phyloP scores from a whole-genome alignment of 2,113 vertebrate genomes.

The Nibea albiflora region DNA sequence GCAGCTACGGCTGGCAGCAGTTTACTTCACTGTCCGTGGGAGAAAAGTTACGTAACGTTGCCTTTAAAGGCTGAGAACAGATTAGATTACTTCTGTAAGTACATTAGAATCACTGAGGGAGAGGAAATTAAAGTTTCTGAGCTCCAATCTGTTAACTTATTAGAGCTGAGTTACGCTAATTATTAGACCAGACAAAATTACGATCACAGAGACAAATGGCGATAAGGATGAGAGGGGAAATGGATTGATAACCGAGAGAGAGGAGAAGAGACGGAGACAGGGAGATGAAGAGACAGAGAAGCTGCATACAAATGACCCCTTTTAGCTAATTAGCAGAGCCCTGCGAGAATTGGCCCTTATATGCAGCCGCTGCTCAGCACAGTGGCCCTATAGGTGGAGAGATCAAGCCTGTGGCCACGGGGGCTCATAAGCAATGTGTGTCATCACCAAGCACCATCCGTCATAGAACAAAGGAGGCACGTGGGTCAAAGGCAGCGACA shows the following conservation, averaged over 20 bases:
- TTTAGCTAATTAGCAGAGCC: slow-evolving; percentile 71
- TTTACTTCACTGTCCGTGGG: no score
- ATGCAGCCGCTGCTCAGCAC: slow-evolving; percentile 13
- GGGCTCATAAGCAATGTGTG: slow-evolving; percentile 57
- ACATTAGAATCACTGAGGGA: neutral
- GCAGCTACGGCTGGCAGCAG: no score
- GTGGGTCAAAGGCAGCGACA: slow-evolving; percentile 39
- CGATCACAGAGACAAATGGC: slow-evolving; percentile 40
- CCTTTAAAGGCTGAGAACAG: neutral
- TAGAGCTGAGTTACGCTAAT: slow-evolving; percentile 56
- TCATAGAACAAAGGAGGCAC: slow-evolving; percentile 72
- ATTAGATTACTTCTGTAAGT: neutral
- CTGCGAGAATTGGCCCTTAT: slow-evolving; percentile 41
- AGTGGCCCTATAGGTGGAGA: slow-evolving; percentile 56
- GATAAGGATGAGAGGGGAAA: neutral
- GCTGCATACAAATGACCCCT: slow-evolving; percentile 67
- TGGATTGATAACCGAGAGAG: slow-evolving; percentile 32
- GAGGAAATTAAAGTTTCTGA: slow-evolving; percentile 41
- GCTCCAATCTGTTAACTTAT: slow-evolving; percentile 52
- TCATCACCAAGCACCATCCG: slow-evolving; percentile 58
- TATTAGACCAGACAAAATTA: slow-evolving; percentile 62
- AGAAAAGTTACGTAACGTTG: no score
- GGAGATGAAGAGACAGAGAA: slow-evolving; percentile 40
- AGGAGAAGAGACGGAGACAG: slow-evolving; percentile 4
- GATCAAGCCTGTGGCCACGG: slow-evolving; percentile 45